A percentile compares a stretch with the other conserved stretches of the same genome.
Evolutionary conservation across 2,113 vertebrate species (phyloP).

Genomic region (Anser cygnoides): DNA sequence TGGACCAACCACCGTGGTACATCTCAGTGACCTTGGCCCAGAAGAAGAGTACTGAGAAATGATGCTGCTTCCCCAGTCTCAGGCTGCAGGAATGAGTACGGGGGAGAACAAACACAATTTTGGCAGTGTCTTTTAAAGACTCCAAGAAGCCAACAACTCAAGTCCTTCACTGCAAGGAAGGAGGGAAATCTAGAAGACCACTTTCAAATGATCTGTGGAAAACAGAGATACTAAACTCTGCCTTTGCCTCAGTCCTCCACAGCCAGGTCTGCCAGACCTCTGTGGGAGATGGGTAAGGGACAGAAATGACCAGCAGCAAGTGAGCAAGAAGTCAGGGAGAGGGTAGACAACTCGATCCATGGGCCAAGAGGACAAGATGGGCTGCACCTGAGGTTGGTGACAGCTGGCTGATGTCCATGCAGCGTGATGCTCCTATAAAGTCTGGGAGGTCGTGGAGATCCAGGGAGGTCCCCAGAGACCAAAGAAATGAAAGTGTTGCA

Average conservation of each 20-base stretch:
- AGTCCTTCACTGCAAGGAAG: background rate
- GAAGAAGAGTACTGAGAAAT: background rate
- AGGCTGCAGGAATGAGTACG: background rate
- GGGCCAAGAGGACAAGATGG: background rate
- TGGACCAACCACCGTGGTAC: background rate
- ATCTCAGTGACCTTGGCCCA: background rate
- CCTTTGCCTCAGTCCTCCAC: background rate
- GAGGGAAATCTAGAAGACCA: background rate
- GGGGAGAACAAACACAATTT: background rate
- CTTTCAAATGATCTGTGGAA: background rate
- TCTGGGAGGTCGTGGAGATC: background rate
- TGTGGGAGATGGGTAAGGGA: background rate
- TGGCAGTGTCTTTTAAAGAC: background rate
- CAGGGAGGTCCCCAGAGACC: fast-evolving
- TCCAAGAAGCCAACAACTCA: background rate
- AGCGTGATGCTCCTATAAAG: fast-evolving
- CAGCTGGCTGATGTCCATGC: background rate
- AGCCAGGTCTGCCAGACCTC: background rate
- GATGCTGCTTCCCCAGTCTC: background rate
- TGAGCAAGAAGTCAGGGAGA: background rate
- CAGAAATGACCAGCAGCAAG: background rate
- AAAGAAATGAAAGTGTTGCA: background rate
- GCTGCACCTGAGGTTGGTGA: background rate
- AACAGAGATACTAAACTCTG: background rate
- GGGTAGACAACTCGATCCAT: background rate